Conservation (phyloP, 2,888 invertebrate genomes). For the Labia minor region DNA sequence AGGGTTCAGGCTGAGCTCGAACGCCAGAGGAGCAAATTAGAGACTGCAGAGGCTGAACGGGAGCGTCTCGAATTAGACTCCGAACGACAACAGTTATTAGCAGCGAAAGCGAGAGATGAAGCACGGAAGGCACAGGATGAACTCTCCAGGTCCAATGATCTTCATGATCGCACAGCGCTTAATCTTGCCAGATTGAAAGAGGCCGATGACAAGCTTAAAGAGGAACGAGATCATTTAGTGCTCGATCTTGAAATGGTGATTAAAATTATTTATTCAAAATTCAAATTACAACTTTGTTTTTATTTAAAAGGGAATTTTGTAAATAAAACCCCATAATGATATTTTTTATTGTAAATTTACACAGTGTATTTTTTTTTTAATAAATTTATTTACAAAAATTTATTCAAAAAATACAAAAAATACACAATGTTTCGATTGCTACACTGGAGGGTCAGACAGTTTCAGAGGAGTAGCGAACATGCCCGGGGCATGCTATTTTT, state of each 20-base stretch:
- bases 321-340: too few species aligned
- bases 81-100: slow-evolving; percentile 69
- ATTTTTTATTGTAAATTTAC: too few species aligned
- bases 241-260: slow-evolving; percentile 72
- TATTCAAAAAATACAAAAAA: too few species aligned
- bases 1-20: slow-evolving; percentile 49
- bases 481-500: too few species aligned
- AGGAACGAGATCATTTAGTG: slow-evolving; percentile 62
- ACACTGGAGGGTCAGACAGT: too few species aligned
- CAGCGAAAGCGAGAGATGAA: slow-evolving; percentile 73
- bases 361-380: too few species aligned
- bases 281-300: too few species aligned
- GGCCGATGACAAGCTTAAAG: slow-evolving; percentile 81
- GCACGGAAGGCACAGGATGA: slow-evolving; percentile 80
- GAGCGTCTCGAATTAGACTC: slow-evolving; percentile 75
- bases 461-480: too few species aligned
- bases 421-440: too few species aligned
- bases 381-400: too few species aligned
- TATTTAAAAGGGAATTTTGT: too few species aligned
- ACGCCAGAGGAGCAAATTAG: slow-evolving; percentile 54
- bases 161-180: slow-evolving; percentile 76
- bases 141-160: slow-evolving; percentile 70
- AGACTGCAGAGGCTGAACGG: slow-evolving; percentile 76
- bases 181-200: slow-evolving; percentile 79
- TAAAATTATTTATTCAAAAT: too few species aligned